Percentiles rank a stretch among this genome's conserved stretches.
These are phyloP conservation scores for Drosophila bocqueti DNA, from an alignment of 1,140 invertebrate genomes.

Conservation along the genomic window DNA sequence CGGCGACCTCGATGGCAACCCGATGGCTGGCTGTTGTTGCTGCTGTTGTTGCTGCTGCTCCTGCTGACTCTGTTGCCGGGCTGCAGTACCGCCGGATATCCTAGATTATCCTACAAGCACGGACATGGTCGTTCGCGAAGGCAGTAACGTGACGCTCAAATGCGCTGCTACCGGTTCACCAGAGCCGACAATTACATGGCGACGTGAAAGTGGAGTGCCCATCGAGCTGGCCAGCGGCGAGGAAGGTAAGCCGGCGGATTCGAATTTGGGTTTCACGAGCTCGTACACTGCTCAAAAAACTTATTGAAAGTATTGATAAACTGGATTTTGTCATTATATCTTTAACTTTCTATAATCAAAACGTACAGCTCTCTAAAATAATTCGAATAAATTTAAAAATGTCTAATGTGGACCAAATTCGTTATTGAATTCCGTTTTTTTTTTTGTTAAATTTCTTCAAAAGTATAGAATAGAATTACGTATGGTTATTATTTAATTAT, in stretches of 20 bases:
- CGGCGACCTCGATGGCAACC: constrained; percentile 62
- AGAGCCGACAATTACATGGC: constrained; percentile 93
- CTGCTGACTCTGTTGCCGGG: constrained; percentile 34
- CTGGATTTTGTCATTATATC: too few species aligned
- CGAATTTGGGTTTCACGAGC: constrained; percentile 24
- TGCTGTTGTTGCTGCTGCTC: constrained; percentile 19
- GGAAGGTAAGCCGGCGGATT: constrained; percentile 70
- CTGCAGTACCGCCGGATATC: constrained; percentile 95
- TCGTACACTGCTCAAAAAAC: constrained; percentile 14
- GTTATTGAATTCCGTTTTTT: neutral
- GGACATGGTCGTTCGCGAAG: constrained; percentile 94
- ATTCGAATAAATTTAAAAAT: too few species aligned
- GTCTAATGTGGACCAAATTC: neutral
- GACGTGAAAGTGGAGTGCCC: constrained; percentile 90
- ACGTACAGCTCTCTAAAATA: too few species aligned
- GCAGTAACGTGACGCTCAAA: constrained; percentile 92
- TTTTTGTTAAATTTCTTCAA: neutral
- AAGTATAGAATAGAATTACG: neutral
- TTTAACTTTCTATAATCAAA: neutral
- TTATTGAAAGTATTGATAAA: too few species aligned
- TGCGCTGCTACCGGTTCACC: constrained; percentile 95
- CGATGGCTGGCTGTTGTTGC: constrained; percentile 24
- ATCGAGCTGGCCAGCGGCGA: constrained; percentile 86
- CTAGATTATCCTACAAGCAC: constrained; percentile 94
- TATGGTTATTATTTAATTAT: too few species aligned